These are phyloP conservation scores for Dolichomitus sp. DNA, from an alignment of 2,888 invertebrate genomes.

Conservation along the genomic window DNA sequence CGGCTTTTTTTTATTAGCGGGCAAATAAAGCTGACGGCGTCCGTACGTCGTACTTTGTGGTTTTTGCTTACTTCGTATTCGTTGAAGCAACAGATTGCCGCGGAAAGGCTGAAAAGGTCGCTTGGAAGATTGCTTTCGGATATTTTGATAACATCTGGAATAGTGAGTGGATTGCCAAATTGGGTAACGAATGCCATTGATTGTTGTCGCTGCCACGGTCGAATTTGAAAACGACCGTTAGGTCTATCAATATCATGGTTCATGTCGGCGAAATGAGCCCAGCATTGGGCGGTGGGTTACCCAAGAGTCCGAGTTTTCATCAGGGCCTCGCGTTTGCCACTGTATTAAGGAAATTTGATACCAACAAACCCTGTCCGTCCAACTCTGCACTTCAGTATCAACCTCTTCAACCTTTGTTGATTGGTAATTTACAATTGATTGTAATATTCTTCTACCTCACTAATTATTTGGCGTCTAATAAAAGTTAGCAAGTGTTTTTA, in stretches of 20 bases:
- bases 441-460: not conserved
- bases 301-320: conserved; percentile 96
- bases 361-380: conserved; percentile 75
- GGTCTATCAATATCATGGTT: conserved; percentile 76
- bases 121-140: not conserved
- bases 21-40: not conserved
- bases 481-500: not conserved
- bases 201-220: not conserved
- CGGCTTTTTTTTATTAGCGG: not conserved
- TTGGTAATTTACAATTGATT: conserved; percentile 77
- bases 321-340: conserved; percentile 94
- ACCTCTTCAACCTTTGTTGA: conserved; percentile 81
- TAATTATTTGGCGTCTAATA: not conserved
- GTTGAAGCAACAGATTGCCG: conserved; percentile 75
- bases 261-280: conserved; percentile 83
- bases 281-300: conserved; percentile 88
- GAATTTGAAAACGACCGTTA: conserved; percentile 7
- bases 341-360: conserved; percentile 79
- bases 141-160: conserved; percentile 1
- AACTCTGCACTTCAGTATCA: conserved; percentile 82
- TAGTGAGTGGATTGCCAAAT: not conserved
- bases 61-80: conserved; percentile 17
- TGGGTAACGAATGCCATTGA: conserved; percentile 25
- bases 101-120: conserved; percentile 32
- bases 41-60: not conserved